Evolutionary conservation across 1,140 invertebrate species (phyloP).

Genomic region (Brachystomella parvula): DNA sequence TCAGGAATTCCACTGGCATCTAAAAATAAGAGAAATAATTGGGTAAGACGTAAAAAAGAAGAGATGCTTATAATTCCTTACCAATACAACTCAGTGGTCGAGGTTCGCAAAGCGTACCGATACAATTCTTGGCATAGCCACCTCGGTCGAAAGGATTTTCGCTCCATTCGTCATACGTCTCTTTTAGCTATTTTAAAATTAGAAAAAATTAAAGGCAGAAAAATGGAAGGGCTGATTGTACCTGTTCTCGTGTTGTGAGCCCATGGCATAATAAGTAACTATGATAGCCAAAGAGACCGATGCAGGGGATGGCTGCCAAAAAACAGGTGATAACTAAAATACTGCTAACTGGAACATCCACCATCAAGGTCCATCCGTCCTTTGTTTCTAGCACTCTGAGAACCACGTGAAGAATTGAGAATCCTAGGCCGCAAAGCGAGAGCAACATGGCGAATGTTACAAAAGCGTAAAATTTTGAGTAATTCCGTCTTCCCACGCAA

Average conservation of each 20-base stretch:
- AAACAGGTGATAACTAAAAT: neutral
- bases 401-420: neutral
- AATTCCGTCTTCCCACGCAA: neutral
- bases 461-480: neutral
- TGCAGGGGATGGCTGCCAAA: neutral
- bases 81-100: neutral
- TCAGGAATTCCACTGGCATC: too few relatives aligned
- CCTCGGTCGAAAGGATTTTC: neutral
- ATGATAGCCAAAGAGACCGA: neutral
- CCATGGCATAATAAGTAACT: neutral
- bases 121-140: neutral
- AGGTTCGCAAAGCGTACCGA: neutral
- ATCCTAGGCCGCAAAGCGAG: neutral
- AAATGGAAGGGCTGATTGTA: neutral
- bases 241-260: neutral
- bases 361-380: neutral
- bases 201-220: too few relatives aligned
- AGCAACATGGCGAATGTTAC: neutral
- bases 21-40: neutral
- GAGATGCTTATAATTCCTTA: neutral
- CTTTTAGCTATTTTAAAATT: too few relatives aligned
- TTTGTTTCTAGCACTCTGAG: neutral
- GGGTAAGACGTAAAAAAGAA: neutral
- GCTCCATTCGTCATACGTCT: too few relatives aligned
- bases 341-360: neutral